phyloP scores from a whole-genome alignment of 1,140 invertebrate genomes.

The fruit fly (Drosophila melanogaster) region DNA sequence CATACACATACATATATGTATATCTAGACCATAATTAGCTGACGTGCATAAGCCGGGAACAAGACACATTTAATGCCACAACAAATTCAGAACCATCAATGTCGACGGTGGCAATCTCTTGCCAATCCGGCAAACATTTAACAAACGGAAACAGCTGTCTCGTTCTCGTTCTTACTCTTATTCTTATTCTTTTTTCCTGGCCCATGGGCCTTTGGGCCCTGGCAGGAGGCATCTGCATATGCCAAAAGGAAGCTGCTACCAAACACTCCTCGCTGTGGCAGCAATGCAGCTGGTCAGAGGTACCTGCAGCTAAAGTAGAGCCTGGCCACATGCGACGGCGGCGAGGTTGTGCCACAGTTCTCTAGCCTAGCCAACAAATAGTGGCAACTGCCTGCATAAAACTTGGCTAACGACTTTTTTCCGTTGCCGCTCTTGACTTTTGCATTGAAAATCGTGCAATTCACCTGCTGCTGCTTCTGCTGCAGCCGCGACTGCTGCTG shows the following conservation, averaged over 20 bases:
- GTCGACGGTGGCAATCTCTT: slow-evolving; percentile 71
- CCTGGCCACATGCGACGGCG: slow-evolving; percentile 51
- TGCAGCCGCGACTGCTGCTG: slow-evolving; percentile 24
- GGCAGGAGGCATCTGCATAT: slow-evolving; percentile 45
- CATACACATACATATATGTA: background rate
- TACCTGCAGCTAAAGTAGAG: slow-evolving; percentile 29
- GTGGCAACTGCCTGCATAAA: slow-evolving; percentile 74
- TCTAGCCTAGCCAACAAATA: slow-evolving; percentile 60
- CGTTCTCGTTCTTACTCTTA: slow-evolving; percentile 43
- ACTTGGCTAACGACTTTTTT: slow-evolving; percentile 83
- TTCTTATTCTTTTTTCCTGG: slow-evolving; percentile 4
- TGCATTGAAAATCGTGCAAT: slow-evolving; percentile 84
- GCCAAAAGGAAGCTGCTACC: slow-evolving; percentile 82
- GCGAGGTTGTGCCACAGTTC: slow-evolving; percentile 43
- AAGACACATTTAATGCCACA: slow-evolving; percentile 66
- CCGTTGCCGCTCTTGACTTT: slow-evolving; percentile 82
- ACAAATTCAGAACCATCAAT: slow-evolving; percentile 72
- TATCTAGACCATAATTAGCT: slow-evolving; percentile 64
- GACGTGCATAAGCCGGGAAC: slow-evolving; percentile 14
- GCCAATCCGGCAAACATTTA: slow-evolving; percentile 80
- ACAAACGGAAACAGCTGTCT: slow-evolving; percentile 82
- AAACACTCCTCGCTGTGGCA: slow-evolving; percentile 64
- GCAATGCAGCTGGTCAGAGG: slow-evolving; percentile 61
- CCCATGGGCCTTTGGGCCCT: slow-evolving; percentile 40
- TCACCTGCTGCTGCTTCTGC: slow-evolving; percentile 69